These are phyloP conservation scores for Solen grandis DNA, from an alignment of 1,140 invertebrate species.

Conservation along the genomic window DNA sequence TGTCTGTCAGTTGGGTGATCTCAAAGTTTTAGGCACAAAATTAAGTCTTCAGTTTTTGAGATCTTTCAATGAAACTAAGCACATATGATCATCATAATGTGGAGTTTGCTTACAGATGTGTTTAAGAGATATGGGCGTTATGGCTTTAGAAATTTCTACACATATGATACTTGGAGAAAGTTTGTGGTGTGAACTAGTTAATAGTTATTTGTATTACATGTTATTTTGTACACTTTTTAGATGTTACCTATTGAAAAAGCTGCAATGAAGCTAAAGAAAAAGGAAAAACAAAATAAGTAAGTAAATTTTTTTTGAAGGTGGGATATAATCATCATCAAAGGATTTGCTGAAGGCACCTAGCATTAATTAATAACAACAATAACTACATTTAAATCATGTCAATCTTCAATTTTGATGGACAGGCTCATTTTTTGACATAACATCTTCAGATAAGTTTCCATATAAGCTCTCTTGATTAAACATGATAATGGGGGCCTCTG, in stretches of 20 bases:
- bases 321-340: neutral
- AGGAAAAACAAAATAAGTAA: conserved; percentile 86
- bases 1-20: too few species aligned
- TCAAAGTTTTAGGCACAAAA: too few species aligned
- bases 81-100: too few species aligned
- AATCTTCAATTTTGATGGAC: neutral
- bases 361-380: neutral
- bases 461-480: neutral
- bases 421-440: neutral
- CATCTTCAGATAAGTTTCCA: neutral
- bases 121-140: too few species aligned
- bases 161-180: neutral
- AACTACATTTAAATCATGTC: neutral
- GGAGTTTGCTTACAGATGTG: too few species aligned
- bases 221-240: conserved; percentile 58
- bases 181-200: neutral
- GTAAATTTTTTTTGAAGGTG: conserved; percentile 46
- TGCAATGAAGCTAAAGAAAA: conserved; percentile 89
- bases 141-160: neutral
- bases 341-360: neutral
- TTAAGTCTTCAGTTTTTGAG: too few species aligned
- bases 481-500: too few species aligned
- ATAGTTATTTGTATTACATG: conserved; percentile 9
- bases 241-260: conserved; percentile 93
- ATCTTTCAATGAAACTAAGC: too few species aligned